Base-by-base conservation (phyloP, 1,140 invertebrate species). In the Calliopsis andreniformis region DNA sequence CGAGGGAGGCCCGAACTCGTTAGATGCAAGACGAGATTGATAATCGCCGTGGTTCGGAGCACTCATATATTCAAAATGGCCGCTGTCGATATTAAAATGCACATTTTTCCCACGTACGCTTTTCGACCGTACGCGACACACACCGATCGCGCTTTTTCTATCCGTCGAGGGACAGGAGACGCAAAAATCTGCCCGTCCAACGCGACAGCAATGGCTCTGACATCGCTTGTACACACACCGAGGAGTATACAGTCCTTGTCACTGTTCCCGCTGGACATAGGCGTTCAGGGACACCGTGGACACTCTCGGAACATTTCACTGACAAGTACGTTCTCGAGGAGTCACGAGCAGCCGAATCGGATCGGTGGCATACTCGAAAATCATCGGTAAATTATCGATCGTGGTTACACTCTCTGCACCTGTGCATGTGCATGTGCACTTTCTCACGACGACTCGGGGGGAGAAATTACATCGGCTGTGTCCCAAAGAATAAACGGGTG, bases 21-120 rank as follows among this genome's bases (percentile, higher is more conserved):
- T 43, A 43, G 64, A 64, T n/a, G 55, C 20, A 53, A 56, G 58
- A 47, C 45, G 59, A 78, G 53, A 51, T 78, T 82, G 69, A 82
- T 69, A 82, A 61, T 69, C 68, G 79, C 49, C 69, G 76, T 67
- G 64, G 76, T 80, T 77, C 49, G 63, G 53, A 39, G 45, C 66
- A 76, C 68, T 80, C 73, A 76, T 80, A 80, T 70, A 84, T 84
- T 84, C 83, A 85, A 85, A 85, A 85, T 85, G 83, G 83, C 78
- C 69, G 79, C 78, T 51, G 67, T 45, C 78, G 71, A 76, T 76
- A 76, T 76, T 76, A 61, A 76, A 69, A 69, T 76, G 66, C 73
- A 76, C 73, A 76, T 59, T 76, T 69, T 59, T 30, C 32, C 42
- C 30, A 25, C 28, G 23, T 58, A 66, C 7, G 42, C 14, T n/a